Evolutionary conservation across 2,888 invertebrate genomes (phyloP).

Genomic region (Adela reaumurella): DNA sequence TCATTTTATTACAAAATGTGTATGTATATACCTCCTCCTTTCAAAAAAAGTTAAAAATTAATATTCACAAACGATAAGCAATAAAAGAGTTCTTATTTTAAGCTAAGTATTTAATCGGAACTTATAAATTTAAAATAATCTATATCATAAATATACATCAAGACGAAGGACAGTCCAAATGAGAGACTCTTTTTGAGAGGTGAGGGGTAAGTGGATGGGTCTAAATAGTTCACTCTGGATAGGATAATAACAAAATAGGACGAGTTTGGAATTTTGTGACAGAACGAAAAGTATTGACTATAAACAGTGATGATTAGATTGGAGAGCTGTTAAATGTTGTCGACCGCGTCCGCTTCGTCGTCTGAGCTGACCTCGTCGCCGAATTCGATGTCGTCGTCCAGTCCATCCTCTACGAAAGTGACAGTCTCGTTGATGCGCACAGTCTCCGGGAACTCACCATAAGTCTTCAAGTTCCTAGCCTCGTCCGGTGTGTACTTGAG

Average conservation of each 20-base stretch:
- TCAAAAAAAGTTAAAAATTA: neutral
- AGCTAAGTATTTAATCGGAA: neutral
- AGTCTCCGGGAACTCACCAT: slow-evolving; percentile 98
- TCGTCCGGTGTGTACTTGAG: slow-evolving; percentile 99
- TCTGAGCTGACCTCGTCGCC: slow-evolving; percentile 92
- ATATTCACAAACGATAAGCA: neutral
- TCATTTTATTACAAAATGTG: neutral
- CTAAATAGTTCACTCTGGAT: too few relatives aligned
- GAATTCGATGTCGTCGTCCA: slow-evolving; percentile 96
- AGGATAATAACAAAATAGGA: too few relatives aligned
- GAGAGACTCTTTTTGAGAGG: too few relatives aligned
- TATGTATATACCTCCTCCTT: too few relatives aligned
- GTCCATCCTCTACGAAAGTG: slow-evolving; percentile 90
- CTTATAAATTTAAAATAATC: neutral
- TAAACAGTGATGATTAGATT: slow-evolving; percentile 4
- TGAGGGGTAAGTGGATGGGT: too few relatives aligned
- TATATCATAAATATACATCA: neutral
- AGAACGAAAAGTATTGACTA: neutral
- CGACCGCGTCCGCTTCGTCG: slow-evolving; percentile 77
- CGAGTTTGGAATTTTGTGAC: slow-evolving; percentile 1
- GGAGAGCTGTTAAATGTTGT: slow-evolving; percentile 50
- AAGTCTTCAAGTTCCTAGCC: slow-evolving; percentile 97
- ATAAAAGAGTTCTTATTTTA: neutral
- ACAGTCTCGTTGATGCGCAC: slow-evolving; percentile 96
- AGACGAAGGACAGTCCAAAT: neutral